These are phyloP conservation scores for Pollenia amentaria DNA, from an alignment of 2,888 invertebrate genomes.

Conservation along the genomic window DNA sequence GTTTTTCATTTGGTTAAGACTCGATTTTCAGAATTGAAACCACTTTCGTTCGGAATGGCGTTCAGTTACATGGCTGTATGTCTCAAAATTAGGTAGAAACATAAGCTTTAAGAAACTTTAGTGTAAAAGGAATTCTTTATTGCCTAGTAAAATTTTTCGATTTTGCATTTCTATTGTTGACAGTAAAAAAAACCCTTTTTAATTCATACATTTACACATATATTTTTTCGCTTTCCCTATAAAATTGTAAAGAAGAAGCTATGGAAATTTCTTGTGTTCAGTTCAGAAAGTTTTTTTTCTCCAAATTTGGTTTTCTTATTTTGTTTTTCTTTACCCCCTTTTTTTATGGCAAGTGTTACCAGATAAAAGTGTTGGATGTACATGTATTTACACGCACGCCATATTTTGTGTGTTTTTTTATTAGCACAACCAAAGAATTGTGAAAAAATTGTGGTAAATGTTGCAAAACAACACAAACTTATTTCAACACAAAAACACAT, in stretches of 20 bases:
- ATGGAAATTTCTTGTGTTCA: neutral
- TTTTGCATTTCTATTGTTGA: neutral
- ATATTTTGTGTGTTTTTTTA: constrained; percentile 23
- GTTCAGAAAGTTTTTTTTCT: constrained; percentile 22
- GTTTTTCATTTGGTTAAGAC: too few species aligned
- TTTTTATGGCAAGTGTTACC: constrained; percentile 31
- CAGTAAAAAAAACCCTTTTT: neutral
- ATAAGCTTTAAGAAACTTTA: too few species aligned
- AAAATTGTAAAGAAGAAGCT: too few species aligned
- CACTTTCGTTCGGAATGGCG: too few species aligned
- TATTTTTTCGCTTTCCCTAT: constrained; percentile 18
- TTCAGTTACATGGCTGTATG: too few species aligned
- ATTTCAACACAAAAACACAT: neutral
- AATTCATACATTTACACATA: neutral
- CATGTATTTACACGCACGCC: neutral
- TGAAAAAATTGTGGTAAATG: constrained; percentile 40
- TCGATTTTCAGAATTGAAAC: too few species aligned
- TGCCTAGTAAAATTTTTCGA: neutral
- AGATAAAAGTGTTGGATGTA: constrained; percentile 3
- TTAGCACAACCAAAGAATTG: neutral
- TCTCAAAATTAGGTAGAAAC: too few species aligned
- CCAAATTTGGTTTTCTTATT: constrained; percentile 8
- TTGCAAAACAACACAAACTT: constrained; percentile 18
- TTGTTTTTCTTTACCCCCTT: constrained; percentile 7
- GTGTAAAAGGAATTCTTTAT: too few species aligned